Percentiles rank a stretch among this genome's conserved stretches.
phyloP scores from a whole-genome alignment of 2,888 invertebrate species.

The Drosophila formosana region DNA sequence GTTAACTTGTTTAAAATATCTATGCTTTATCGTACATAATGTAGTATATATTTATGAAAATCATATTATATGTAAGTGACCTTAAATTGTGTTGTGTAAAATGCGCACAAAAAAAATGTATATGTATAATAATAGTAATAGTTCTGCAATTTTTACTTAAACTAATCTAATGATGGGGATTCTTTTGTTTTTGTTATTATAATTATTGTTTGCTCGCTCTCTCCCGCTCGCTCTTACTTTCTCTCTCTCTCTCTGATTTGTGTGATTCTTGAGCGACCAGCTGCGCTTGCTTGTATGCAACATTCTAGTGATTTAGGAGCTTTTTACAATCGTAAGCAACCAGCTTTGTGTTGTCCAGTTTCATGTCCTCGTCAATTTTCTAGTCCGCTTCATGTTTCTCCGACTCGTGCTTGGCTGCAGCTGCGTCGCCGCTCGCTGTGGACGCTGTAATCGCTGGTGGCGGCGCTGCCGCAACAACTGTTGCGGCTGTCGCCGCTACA shows the following conservation, averaged over 20 bases:
- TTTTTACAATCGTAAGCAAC: constrained; percentile 33
- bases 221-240: background rate
- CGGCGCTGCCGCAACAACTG: constrained; percentile 49
- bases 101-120: constrained; percentile 22
- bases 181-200: constrained; percentile 2
- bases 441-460: constrained; percentile 21
- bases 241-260: constrained; percentile 1
- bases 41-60: constrained; percentile 23
- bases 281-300: constrained; percentile 26
- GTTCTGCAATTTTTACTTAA: constrained; percentile 21
- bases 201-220: constrained; percentile 6
- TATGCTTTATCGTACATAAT: constrained; percentile 26
- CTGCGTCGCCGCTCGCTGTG: constrained; percentile 27
- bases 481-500: constrained; percentile 21
- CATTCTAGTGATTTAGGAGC: constrained; percentile 16
- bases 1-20: constrained; percentile 27
- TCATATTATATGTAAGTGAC: constrained; percentile 22
- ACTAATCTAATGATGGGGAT: constrained; percentile 31
- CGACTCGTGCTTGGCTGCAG: constrained; percentile 70
- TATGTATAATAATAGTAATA: constrained; percentile 13
- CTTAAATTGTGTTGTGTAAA: constrained; percentile 32
- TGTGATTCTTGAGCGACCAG: background rate
- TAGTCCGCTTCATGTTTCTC: constrained; percentile 84
- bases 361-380: background rate
- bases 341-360: background rate